phyloP scores from a whole-genome alignment of 2,888 invertebrate genomes.

The Tiliacea aurago region DNA sequence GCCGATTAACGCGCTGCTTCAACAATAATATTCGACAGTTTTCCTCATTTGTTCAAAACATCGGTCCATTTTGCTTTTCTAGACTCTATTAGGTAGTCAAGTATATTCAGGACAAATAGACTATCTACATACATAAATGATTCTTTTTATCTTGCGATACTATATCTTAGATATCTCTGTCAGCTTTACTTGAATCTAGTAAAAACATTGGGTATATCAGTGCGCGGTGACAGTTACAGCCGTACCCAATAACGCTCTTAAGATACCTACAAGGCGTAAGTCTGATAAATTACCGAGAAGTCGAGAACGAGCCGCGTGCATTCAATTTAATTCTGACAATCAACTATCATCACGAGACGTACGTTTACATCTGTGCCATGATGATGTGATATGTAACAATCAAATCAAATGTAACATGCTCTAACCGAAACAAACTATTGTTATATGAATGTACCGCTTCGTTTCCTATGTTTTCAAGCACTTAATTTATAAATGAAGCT shows the following conservation, averaged over 20 bases:
- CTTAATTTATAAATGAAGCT: slow-evolving; percentile 21
- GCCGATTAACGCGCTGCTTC: slow-evolving; percentile 56
- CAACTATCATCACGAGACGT: slow-evolving; percentile 67
- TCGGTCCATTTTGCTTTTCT: slow-evolving; percentile 19
- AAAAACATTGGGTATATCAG: slow-evolving; percentile 33
- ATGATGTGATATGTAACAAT: slow-evolving; percentile 53
- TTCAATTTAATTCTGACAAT: slow-evolving; percentile 83
- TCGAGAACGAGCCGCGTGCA: slow-evolving; percentile 75
- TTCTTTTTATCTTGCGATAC: slow-evolving; percentile 32
- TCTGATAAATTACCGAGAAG: slow-evolving; percentile 72
- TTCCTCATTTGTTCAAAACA: slow-evolving; percentile 52
- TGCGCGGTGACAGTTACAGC: slow-evolving; percentile 47
- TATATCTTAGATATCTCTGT: slow-evolving; percentile 34
- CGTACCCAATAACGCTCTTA: slow-evolving; percentile 57
- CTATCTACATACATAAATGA: slow-evolving; percentile 14
- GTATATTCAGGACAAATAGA: slow-evolving; percentile 7
- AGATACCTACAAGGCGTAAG: slow-evolving; percentile 50
- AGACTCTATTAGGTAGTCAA: background rate
- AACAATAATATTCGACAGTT: slow-evolving; percentile 58
- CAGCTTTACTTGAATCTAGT: slow-evolving; percentile 24
- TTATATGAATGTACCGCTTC: slow-evolving; percentile 18
- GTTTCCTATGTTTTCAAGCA: slow-evolving; percentile 11
- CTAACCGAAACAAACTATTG: slow-evolving; percentile 25
- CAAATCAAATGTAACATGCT: slow-evolving; percentile 44
- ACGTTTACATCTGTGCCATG: slow-evolving; percentile 53